A percentile compares a stretch with the other conserved stretches of the same genome.
phyloP scores from a whole-genome alignment of 2,797 vertebrate species.

The Coilia nasus region DNA sequence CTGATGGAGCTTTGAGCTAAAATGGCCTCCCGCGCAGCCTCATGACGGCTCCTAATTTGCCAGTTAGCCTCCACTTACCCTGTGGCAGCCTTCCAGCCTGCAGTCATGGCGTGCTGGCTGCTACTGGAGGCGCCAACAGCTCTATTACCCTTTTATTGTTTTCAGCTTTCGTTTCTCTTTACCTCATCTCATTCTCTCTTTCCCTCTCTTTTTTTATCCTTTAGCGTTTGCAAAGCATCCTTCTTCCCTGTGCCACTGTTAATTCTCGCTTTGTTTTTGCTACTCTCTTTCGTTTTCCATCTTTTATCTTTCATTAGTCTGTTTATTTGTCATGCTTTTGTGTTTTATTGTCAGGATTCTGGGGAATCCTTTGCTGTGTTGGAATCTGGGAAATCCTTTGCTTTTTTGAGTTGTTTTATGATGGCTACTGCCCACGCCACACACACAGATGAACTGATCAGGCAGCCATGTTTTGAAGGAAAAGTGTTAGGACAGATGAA shows the following conservation, averaged over 20 bases:
- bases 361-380: neutral
- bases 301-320: neutral
- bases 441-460: no score
- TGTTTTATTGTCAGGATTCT: neutral
- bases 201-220: neutral
- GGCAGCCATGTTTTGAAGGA: no score
- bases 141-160: neutral
- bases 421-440: neutral
- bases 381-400: neutral
- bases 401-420: neutral
- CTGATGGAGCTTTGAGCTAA: neutral
- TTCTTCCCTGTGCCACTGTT: neutral
- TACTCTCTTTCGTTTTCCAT: neutral
- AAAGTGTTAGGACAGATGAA: no score
- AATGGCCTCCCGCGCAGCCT: neutral
- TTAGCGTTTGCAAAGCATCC: neutral
- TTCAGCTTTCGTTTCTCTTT: neutral
- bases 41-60: neutral
- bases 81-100: neutral
- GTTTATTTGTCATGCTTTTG: slow-evolving; percentile 3
- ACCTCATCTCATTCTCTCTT: neutral
- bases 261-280: neutral
- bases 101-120: neutral
- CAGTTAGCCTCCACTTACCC: neutral
- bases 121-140: neutral